These are phyloP conservation scores for Triplophysa tibetana DNA, from an alignment of 2,113 vertebrate species.

Conservation along the genomic window DNA sequence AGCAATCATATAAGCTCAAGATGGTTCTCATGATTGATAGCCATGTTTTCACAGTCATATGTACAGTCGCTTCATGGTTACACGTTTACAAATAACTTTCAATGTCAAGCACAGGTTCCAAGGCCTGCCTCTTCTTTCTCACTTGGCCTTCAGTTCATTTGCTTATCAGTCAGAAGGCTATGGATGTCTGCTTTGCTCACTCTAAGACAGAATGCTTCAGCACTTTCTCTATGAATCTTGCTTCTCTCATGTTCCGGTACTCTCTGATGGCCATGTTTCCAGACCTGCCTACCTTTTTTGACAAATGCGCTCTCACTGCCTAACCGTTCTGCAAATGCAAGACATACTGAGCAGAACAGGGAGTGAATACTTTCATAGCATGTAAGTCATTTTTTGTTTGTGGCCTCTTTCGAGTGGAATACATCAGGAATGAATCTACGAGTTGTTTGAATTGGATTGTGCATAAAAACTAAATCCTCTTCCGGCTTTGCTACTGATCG, in stretches of 20 bases:
- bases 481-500: too few species aligned
- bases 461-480: slow-evolving; percentile 34
- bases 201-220: background rate
- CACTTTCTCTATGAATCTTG: background rate
- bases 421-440: slow-evolving; percentile 34
- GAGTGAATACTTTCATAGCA: slow-evolving; percentile 22
- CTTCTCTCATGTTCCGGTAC: background rate
- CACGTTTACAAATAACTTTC: slow-evolving; percentile 41
- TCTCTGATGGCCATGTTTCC: background rate
- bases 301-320: background rate
- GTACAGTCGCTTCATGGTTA: slow-evolving; percentile 1
- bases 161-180: slow-evolving; percentile 12
- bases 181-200: background rate
- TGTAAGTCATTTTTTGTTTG: slow-evolving; percentile 43
- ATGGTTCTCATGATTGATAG: too few species aligned
- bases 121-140: slow-evolving; percentile 35
- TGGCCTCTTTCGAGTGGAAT: slow-evolving; percentile 44
- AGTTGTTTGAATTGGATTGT: slow-evolving; percentile 36
- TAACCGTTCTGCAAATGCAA: background rate
- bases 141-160: slow-evolving; percentile 29
- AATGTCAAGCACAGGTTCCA: slow-evolving; percentile 40
- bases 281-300: background rate
- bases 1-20: slow-evolving; percentile 26
- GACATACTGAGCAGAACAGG: background rate
- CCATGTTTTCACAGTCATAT: slow-evolving; percentile 1